A percentile compares a stretch with the other conserved stretches of the same genome.
phyloP scores from a whole-genome alignment of 2,797 vertebrate species.

The Diceros bicornis region DNA sequence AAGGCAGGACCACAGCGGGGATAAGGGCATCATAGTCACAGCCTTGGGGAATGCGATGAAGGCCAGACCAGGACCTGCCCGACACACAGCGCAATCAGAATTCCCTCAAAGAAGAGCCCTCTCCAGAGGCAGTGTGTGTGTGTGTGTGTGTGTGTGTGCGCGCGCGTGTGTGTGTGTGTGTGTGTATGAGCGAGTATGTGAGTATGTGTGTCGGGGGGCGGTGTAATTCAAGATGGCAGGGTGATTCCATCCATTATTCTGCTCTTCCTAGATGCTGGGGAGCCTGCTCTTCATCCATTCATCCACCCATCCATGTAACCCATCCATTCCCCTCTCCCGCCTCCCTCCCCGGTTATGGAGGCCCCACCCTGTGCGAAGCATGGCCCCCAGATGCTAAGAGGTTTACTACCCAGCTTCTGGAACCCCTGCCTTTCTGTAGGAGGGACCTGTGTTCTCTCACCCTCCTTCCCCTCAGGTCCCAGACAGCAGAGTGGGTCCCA shows the following conservation, averaged over 20 bases:
- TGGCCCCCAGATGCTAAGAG: not conserved
- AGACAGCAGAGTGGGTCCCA: not conserved
- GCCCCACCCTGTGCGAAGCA: not conserved
- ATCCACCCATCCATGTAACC: not conserved
- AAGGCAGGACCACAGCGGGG: slow-evolving; percentile 95
- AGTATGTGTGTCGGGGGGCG: no score
- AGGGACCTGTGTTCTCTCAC: not conserved
- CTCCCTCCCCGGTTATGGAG: not conserved
- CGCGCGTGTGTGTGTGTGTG: fast-evolving
- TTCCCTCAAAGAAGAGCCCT: not conserved
- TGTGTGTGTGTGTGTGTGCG: not conserved
- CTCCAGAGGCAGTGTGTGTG: not conserved
- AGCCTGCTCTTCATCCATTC: not conserved
- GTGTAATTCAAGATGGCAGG: not conserved
- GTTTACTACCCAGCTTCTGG: not conserved
- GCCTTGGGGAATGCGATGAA: slow-evolving; percentile 95
- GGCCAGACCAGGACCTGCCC: slow-evolving; percentile 93
- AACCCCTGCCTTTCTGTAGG: not conserved
- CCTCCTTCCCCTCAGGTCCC: not conserved
- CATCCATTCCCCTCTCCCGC: fast-evolving
- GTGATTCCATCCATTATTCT: not conserved
- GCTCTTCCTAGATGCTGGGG: not conserved
- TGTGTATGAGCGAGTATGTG: not conserved
- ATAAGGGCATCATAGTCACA: slow-evolving; percentile 93
- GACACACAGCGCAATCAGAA: slow-evolving; percentile 53